Conservation (phyloP, 2,888 invertebrate species). For the Malthinus flaveolus region DNA sequence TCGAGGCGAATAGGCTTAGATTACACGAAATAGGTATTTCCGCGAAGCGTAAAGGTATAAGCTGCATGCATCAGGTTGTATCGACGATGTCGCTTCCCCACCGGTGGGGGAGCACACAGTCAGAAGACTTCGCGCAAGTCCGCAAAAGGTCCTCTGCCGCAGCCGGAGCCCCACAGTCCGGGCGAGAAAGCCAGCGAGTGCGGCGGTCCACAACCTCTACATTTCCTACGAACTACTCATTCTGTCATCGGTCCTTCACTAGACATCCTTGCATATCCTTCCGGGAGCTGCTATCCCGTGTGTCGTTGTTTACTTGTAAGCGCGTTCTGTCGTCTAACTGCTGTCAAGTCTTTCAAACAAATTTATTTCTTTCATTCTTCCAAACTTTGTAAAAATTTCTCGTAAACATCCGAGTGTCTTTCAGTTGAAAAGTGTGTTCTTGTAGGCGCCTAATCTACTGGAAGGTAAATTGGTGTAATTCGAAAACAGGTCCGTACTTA, state of each 20-base stretch:
- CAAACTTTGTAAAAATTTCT: slow-evolving; percentile 29
- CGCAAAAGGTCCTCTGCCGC: slow-evolving; percentile 43
- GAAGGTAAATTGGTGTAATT: slow-evolving; percentile 25
- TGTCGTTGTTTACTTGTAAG: slow-evolving; percentile 30
- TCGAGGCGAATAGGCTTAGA: slow-evolving; percentile 36
- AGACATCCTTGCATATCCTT: slow-evolving; percentile 33
- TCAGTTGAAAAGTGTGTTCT: slow-evolving; percentile 23
- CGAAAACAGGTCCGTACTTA: slow-evolving; percentile 22
- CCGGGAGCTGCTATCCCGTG: slow-evolving; percentile 30
- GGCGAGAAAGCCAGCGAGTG: slow-evolving; percentile 61
- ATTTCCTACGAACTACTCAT: slow-evolving; percentile 52
- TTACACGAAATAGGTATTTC: slow-evolving; percentile 36
- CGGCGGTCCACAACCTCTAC: slow-evolving; percentile 59
- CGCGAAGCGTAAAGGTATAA: slow-evolving; percentile 35
- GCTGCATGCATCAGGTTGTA: slow-evolving; percentile 54
- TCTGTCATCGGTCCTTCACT: slow-evolving; percentile 48
- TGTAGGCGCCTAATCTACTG: slow-evolving; percentile 22
- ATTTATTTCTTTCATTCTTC: slow-evolving; percentile 29
- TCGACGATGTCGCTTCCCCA: slow-evolving; percentile 42
- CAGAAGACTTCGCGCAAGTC: slow-evolving; percentile 32
- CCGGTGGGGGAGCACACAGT: slow-evolving; percentile 18
- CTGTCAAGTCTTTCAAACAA: slow-evolving; percentile 29
- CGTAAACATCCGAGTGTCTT: slow-evolving; percentile 31
- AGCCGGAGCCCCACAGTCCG: slow-evolving; percentile 58
- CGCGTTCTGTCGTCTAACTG: slow-evolving; percentile 35